Evolutionary conservation across 2,797 vertebrate species (phyloP), one percentile per base, ranked within the genome.

Genomic region (Remorina albescens): DNA sequence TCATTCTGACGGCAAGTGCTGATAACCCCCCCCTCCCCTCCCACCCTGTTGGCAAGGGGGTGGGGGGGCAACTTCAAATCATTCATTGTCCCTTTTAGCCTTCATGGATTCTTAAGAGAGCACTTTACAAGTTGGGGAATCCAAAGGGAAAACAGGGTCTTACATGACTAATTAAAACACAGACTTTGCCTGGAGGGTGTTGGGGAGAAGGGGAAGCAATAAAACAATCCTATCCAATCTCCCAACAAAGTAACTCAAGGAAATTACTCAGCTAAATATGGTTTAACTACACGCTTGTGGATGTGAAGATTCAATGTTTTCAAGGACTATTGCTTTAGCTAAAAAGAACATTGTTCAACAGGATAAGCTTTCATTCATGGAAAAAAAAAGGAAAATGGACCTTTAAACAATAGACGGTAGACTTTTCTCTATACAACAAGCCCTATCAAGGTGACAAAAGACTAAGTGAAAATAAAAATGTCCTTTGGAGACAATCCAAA

Each of bases 61-160:
- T n/a, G n/a, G n/a, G n/a, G n/a, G n/a, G 84, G 87, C 75, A 74
- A 91, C 91, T 93, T 93, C 85, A 90, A 91, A 93, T 93, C 91
- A 85, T 81, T 89, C 81, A 89, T 83, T 90, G 92, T 80, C 81
- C 88, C 81, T 93, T 94, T 93, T 90, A 92, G 90, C 88, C 81
- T 84, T 86, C 84, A 67, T 74, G 79, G 86, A 86, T 85, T 84
- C 86, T 90, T 89, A 83, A 86, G 77, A 80, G 82, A 86, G 83
- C 75, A 83, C 78, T 86, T 90, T 90, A 90, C 85, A 90, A 90
- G 87, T 91, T 86, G 70, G 63, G 81, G 76, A 84, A 88, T 87
- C 87, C 71, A 76, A 82, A 81, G 82, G 86, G 86, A 90, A 90
- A 91, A 92, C 74, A 68, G 79, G 86, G 86, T 86, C 82, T 85